A percentile compares a stretch with the other conserved stretches of the same genome.
These are phyloP conservation scores for Automeris io DNA, from an alignment of 2,888 invertebrate species.

Conservation along the genomic window DNA sequence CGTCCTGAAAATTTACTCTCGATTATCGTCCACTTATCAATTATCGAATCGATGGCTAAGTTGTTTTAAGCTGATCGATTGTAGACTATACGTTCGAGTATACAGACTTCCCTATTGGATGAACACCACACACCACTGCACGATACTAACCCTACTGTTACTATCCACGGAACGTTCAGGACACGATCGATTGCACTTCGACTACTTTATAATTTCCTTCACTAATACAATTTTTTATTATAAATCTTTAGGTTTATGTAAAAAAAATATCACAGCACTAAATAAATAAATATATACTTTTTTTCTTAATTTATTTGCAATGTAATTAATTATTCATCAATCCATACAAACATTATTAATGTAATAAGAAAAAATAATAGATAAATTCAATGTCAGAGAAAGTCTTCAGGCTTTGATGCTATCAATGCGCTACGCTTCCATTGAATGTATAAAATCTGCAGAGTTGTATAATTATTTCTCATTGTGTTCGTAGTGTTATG, in stretches of 20 bases:
- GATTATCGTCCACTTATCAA: no score
- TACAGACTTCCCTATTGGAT: no score
- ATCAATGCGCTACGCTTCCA: not conserved
- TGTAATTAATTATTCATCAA: not conserved
- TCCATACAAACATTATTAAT: not conserved
- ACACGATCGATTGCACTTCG: not conserved
- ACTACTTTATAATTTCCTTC: not conserved
- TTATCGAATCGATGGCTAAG: no score
- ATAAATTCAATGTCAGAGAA: not conserved
- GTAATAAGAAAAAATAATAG: not conserved
- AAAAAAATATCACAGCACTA: not conserved
- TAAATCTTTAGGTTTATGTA: not conserved
- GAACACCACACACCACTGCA: not conserved
- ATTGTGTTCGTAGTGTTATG: not conserved
- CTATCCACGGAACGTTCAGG: not conserved
- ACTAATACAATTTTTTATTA: not conserved
- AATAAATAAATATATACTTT: not conserved
- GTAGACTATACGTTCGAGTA: no score
- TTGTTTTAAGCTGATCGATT: no score
- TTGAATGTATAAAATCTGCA: not conserved
- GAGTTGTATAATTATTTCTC: not conserved
- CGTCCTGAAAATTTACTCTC: no score
- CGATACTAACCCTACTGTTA: slow-evolving; percentile 1
- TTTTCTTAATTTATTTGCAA: not conserved
- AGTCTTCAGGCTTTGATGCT: not conserved